Evolutionary conservation across 37 sponge, comb jelly and placozoan genomes (phyloP).

Genomic region (Hexactinellida sp.): DNA sequence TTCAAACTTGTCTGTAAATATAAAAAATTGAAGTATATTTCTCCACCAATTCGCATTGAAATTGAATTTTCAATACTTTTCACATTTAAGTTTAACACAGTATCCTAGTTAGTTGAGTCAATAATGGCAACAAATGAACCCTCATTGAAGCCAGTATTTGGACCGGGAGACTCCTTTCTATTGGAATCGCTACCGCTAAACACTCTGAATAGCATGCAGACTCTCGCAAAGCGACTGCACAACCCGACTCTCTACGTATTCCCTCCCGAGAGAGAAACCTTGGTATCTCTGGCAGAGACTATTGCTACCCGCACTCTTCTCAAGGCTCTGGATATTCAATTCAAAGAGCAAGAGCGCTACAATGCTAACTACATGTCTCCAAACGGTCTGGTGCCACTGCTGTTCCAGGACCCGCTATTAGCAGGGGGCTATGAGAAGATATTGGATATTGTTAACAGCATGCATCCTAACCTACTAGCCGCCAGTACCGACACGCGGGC

Average conservation of each 20-base stretch:
- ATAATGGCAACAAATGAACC: background rate
- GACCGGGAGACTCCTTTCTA: background rate
- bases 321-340: background rate
- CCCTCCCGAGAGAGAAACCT: background rate
- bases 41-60: no score
- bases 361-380: background rate
- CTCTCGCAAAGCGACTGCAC: background rate
- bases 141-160: no score
- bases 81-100: no score
- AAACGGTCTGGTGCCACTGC: background rate
- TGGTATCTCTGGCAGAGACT: background rate
- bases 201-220: background rate
- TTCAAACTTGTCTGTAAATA: background rate
- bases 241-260: background rate
- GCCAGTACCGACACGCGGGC: background rate
- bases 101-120: no score
- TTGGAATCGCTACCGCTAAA: background rate
- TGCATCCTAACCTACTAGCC: background rate
- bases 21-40: no score
- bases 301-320: background rate
- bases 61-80: no score
- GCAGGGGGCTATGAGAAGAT: background rate
- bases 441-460: background rate
- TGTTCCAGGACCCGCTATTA: background rate
- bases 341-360: background rate